Evolutionary conservation across 2,797 vertebrate species (phyloP), one percentile per base, ranked within the genome.

Genomic region (Spinus olivaceus): DNA sequence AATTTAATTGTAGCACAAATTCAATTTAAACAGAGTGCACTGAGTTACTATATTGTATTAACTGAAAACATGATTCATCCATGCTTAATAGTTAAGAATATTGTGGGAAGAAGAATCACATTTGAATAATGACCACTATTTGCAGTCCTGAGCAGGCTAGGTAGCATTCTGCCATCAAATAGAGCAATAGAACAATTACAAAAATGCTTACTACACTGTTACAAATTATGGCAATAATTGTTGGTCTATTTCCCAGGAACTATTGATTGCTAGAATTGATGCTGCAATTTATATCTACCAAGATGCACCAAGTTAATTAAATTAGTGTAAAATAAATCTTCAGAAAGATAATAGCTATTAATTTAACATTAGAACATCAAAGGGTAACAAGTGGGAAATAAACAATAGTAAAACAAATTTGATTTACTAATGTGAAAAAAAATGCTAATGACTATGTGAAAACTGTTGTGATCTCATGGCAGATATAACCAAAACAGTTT

Each of bases 251-350:
- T 93, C 89, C 28, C 54, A 80, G 64, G 49, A 91, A 80, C 63
- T 82, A 95, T 56, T 66, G 81, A 95, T 79, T 84, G 35, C 50
- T 57, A 39, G 59, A 85, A 77, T 66, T 77, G 56, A 77, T 93
- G 80, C 32, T 85, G 64, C 60, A 91, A 77, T 82, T 93, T 88
- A 69, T 81, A 92, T 33, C 56, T 54, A 88, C 39, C 63, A 59
- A 72, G 49, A 94, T 23, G n/a, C 41, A 61, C 28, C 0, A 41
- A 46, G 65, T 84, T 66, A 89, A 84, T 92, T 92, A 71, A 84
- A 76, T 84, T 70, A 89, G 30, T 46, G 27, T 66, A 83, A 88
- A 83, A 78, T 74, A 91, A 82, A 87, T 86, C 49, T 85, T 93
- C 49, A 57, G 59, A 66, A 92, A 78, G n/a, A 79, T 72, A 84